These are phyloP conservation scores for Drosophila sucinea DNA, from an alignment of 1,140 invertebrate genomes.

Conservation along the genomic window DNA sequence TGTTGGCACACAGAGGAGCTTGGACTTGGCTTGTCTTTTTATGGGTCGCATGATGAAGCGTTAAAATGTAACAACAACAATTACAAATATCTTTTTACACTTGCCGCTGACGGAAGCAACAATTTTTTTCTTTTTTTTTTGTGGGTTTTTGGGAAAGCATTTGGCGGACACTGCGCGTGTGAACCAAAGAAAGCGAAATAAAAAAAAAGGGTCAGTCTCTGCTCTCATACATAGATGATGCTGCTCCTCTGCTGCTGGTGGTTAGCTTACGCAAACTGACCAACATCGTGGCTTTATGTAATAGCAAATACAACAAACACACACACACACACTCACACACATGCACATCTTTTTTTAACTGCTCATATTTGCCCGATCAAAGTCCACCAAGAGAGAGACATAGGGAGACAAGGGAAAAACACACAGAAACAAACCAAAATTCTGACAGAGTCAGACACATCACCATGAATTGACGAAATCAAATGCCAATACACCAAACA, in stretches of 20 bases:
- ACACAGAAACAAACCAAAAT: constrained; percentile 39
- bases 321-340: no score
- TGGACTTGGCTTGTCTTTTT: constrained; percentile 51
- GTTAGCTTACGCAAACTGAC: constrained; percentile 66
- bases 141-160: constrained; percentile 74
- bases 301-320: constrained; percentile 48
- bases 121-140: constrained; percentile 62
- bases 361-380: constrained; percentile 55
- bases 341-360: constrained; percentile 30
- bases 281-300: constrained; percentile 58
- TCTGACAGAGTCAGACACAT: constrained; percentile 56
- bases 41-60: constrained; percentile 71
- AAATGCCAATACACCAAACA: constrained; percentile 4
- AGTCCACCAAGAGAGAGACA: constrained; percentile 37
- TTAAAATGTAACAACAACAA: constrained; percentile 75
- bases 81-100: constrained; percentile 75
- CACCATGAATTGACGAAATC: constrained; percentile 66
- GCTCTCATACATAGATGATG: constrained; percentile 39
- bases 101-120: constrained; percentile 74
- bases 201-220: constrained; percentile 57
- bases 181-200: constrained; percentile 78
- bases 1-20: constrained; percentile 28
- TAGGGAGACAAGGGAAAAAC: not conserved
- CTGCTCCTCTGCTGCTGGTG: constrained; percentile 24
- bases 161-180: constrained; percentile 64